These are phyloP conservation scores for Apis cerana DNA, from an alignment of 1,140 invertebrate genomes.

Conservation along the genomic window DNA sequence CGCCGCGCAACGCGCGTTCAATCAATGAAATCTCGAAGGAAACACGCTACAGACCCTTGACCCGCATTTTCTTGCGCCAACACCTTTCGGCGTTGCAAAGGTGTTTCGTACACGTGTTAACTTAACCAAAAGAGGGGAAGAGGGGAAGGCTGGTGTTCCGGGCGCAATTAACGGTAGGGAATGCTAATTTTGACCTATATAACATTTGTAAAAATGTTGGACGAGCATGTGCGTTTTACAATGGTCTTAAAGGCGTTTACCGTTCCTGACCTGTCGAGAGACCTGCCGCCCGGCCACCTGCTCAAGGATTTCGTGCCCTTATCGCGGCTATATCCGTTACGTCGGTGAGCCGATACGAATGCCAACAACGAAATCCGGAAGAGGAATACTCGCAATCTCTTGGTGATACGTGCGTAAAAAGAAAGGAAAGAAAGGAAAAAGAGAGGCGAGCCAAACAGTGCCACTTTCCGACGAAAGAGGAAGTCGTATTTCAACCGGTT, in stretches of 20 bases:
- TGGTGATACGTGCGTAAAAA: constrained; percentile 33
- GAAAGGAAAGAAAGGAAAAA: neutral
- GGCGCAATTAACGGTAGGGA: constrained; percentile 66
- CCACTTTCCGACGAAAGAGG: constrained; percentile 35
- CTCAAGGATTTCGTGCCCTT: constrained; percentile 62
- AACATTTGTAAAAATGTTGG: constrained; percentile 53
- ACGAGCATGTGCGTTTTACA: constrained; percentile 66
- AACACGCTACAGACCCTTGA: neutral
- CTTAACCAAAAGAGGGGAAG: constrained; percentile 16
- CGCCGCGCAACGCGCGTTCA: neutral
- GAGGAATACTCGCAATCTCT: constrained; percentile 35
- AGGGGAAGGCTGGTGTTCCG: constrained; percentile 34
- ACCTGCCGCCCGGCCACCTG: constrained; percentile 39
- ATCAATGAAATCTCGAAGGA: neutral
- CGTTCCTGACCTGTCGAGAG: constrained; percentile 51
- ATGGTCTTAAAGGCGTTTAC: constrained; percentile 45
- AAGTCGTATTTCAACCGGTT: constrained; percentile 59
- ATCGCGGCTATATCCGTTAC: constrained; percentile 60
- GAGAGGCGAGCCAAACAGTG: neutral
- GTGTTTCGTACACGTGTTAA: constrained; percentile 48
- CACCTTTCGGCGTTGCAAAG: constrained; percentile 44
- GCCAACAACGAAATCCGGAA: constrained; percentile 49
- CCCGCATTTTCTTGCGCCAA: constrained; percentile 5
- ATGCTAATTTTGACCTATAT: constrained; percentile 74
- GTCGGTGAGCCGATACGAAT: constrained; percentile 7